Evolutionary conservation across 2,888 invertebrate species (phyloP).

Genomic region (Polymixis flavicincta): DNA sequence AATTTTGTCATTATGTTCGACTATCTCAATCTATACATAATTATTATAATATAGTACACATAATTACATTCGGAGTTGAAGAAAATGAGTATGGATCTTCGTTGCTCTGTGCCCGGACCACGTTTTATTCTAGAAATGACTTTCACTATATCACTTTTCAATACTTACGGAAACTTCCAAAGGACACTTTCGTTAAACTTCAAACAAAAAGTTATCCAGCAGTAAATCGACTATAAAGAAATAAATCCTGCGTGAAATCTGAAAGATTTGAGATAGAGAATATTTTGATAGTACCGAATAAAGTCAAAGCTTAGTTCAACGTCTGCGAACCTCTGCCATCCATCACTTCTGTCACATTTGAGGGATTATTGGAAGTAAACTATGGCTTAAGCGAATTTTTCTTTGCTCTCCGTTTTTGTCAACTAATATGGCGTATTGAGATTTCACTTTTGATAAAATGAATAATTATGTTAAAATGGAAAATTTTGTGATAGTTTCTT

Average conservation of each 20-base stretch:
- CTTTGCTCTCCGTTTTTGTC: not conserved
- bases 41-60: no score
- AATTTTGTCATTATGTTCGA: no score
- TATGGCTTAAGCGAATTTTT: constrained; percentile 17
- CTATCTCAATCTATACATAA: no score
- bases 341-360: constrained; percentile 55
- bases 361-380: constrained; percentile 48
- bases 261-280: constrained; percentile 41
- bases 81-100: no score
- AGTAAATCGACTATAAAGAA: constrained; percentile 41
- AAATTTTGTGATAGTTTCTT: no score
- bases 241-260: constrained; percentile 38
- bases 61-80: no score
- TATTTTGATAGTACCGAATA: constrained; percentile 38
- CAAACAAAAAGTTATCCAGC: constrained; percentile 31
- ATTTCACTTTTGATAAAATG: not conserved
- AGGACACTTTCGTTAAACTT: constrained; percentile 7
- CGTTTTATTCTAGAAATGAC: not conserved
- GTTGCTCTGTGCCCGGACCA: no score
- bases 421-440: not conserved
- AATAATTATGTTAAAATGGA: not conserved
- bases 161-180: constrained; percentile 20
- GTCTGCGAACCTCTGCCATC: constrained; percentile 39
- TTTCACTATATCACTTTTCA: constrained; percentile 6
- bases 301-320: constrained; percentile 36